Base-by-base conservation (phyloP, 2,113 vertebrate genomes). In the Hippocampus guttulatus region DNA sequence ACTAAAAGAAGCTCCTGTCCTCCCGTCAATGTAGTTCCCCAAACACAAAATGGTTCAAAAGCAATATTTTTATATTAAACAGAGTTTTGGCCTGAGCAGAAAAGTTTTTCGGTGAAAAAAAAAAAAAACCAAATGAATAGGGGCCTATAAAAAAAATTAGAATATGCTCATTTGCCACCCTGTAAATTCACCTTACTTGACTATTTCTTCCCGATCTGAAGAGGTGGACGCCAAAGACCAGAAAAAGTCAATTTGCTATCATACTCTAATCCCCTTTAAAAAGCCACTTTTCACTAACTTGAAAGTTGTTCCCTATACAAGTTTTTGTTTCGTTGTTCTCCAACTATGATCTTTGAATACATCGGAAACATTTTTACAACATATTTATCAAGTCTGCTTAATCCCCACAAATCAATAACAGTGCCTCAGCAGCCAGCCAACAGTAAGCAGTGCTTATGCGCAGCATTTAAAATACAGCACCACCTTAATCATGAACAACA, bases 391-490 rank as follows among this genome's bases (percentile, higher is more conserved):
- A 81, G 69, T 62, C 8, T 2, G 43, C 49, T 63, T 75, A 75
- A 81, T 78, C 81, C 75, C 74, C 70, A 23, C 71, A 40, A 49
- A 82, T 82, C 85, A 69, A 79, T 81, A 38, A 38, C 33, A 69
- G 57, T 3, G 3, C 2, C 49, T 76, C 57, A 73, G 68, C 23
- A 40, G 71, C 69, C 71, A 68, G 57, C 71, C 64, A 73, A 57
- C 72, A 68, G 70, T 2, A 62, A 71, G 70, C 69, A 52, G 81
- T 65, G 75, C 73, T 77, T 77, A 66, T 75, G 82, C 8, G 27
- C 57, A n/a, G 76, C 80, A 79, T 83, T 84, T 81, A 80, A 84
- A 85, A 82, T 77, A 83, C 84, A 76, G 41, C 18, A 2, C 16
- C 58, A 30, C 73, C 71, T 41, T 79, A 81, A 85, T 83, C 81